phyloP scores from a whole-genome alignment of 2,888 invertebrate genomes.

The Mesorhabditis sp. region DNA sequence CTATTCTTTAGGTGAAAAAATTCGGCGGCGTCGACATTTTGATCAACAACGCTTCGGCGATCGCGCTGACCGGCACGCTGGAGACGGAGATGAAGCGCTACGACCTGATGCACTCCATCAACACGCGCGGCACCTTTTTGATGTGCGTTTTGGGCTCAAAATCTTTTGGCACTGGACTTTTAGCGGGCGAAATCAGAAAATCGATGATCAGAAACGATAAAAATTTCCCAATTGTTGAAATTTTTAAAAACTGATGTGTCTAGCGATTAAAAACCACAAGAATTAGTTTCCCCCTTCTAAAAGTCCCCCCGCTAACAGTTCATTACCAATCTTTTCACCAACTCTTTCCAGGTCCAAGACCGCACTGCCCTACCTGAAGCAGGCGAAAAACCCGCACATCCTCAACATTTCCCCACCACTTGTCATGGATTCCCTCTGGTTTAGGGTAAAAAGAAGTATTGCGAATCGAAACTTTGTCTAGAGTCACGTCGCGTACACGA shows the following conservation, averaged over 20 bases:
- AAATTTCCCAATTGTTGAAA: no score
- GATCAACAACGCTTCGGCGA: constrained; percentile 93
- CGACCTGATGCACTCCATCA: constrained; percentile 90
- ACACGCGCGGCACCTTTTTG: constrained; percentile 88
- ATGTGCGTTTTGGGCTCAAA: constrained; percentile 68
- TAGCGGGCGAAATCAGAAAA: neutral
- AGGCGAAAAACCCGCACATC: constrained; percentile 83
- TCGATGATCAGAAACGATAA: no score
- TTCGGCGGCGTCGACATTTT: constrained; percentile 75
- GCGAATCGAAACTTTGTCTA: constrained; percentile 62
- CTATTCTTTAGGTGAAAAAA: constrained; percentile 17
- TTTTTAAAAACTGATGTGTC: no score
- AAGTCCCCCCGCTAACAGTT: no score
- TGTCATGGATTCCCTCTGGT: constrained; percentile 68
- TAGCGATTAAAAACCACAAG: no score
- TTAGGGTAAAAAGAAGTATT: neutral
- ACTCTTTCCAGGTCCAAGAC: constrained; percentile 73
- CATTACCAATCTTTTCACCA: no score
- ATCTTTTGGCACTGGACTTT: no score
- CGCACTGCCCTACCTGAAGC: constrained; percentile 81
- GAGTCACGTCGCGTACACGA: constrained; percentile 78
- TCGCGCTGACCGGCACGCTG: constrained; percentile 66
- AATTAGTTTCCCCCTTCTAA: no score
- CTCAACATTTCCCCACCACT: constrained; percentile 91
- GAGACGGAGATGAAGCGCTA: constrained; percentile 87